phyloP scores from a whole-genome alignment of 2,888 invertebrate species.

The Prosapia bicincta region DNA sequence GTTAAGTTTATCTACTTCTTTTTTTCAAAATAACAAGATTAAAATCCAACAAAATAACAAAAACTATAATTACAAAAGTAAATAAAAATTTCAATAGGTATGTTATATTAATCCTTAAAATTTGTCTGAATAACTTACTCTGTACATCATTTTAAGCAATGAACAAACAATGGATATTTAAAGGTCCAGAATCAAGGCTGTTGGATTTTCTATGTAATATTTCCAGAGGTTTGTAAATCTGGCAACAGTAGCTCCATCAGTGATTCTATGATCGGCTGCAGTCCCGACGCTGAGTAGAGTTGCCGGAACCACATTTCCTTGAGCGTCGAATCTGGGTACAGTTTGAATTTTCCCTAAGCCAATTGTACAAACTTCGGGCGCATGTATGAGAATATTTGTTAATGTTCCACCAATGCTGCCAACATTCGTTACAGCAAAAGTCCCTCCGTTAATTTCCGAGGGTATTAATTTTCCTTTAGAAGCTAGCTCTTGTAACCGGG shows the following conservation, averaged over 20 bases:
- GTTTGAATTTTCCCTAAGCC: conserved; percentile 90
- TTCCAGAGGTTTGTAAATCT: conserved; percentile 89
- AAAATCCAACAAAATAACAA: too few relatives aligned
- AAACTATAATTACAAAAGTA: too few relatives aligned
- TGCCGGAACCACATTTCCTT: conserved; percentile 69
- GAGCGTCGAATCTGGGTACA: conserved; percentile 74
- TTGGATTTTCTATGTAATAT: conserved; percentile 85
- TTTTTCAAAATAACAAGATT: too few relatives aligned
- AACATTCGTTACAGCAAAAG: conserved; percentile 95
- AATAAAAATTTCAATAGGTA: too few relatives aligned
- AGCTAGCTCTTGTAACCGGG: conserved; percentile 76
- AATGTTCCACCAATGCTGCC: conserved; percentile 97
- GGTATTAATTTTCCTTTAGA: conserved; percentile 67
- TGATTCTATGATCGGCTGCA: conserved; percentile 94
- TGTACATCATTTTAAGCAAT: too few relatives aligned
- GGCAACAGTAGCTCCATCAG: conserved; percentile 97
- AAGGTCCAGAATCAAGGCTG: conserved; percentile 58
- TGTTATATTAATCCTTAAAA: too few relatives aligned
- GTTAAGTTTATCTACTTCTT: too few relatives aligned
- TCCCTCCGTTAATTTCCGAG: conserved; percentile 81
- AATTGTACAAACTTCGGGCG: conserved; percentile 94
- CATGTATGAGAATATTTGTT: conserved; percentile 86
- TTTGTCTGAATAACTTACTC: too few relatives aligned
- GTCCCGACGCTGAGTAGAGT: conserved; percentile 87
- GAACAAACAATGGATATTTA: too few relatives aligned